Percentiles rank a stretch among this genome's conserved stretches.
These are phyloP conservation scores for Agonum fuliginosum DNA, from an alignment of 2,888 invertebrate species.

Conservation along the genomic window DNA sequence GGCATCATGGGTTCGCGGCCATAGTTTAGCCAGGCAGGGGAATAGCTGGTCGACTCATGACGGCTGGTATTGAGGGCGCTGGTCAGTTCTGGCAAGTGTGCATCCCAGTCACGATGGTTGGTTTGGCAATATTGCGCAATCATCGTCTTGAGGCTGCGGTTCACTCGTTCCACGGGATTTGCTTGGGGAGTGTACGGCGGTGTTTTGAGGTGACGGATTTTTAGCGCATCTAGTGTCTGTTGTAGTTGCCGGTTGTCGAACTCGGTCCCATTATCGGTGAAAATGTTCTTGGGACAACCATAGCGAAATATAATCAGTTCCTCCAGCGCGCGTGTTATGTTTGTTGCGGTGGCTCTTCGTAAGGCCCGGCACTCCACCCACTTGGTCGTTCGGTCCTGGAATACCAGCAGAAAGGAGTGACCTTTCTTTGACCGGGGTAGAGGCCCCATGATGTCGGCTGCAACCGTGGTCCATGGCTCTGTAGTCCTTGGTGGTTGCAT, in stretches of 20 bases:
- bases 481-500: background rate
- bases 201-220: slow-evolving; percentile 57
- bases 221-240: background rate
- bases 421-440: slow-evolving; percentile 49
- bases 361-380: slow-evolving; percentile 61
- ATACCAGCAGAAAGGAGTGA: slow-evolving; percentile 59
- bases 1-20: too few species aligned
- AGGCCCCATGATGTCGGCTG: slow-evolving; percentile 63
- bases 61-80: too few species aligned
- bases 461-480: slow-evolving; percentile 60
- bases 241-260: slow-evolving; percentile 49
- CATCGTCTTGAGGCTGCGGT: slow-evolving; percentile 66
- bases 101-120: too few species aligned
- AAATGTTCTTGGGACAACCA: slow-evolving; percentile 58
- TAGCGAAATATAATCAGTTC: slow-evolving; percentile 24
- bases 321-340: slow-evolving; percentile 44
- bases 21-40: too few species aligned
- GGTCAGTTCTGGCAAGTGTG: too few species aligned
- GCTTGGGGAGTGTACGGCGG: slow-evolving; percentile 65
- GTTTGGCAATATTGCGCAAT: too few species aligned
- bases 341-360: slow-evolving; percentile 57
- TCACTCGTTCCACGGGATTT: slow-evolving; percentile 66
- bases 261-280: slow-evolving; percentile 63
- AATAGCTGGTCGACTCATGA: too few species aligned
- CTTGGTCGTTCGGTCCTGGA: slow-evolving; percentile 63